These are phyloP conservation scores for Macaca fascicularis DNA, from an alignment of 2,113 vertebrate species.

Conservation along the genomic window DNA sequence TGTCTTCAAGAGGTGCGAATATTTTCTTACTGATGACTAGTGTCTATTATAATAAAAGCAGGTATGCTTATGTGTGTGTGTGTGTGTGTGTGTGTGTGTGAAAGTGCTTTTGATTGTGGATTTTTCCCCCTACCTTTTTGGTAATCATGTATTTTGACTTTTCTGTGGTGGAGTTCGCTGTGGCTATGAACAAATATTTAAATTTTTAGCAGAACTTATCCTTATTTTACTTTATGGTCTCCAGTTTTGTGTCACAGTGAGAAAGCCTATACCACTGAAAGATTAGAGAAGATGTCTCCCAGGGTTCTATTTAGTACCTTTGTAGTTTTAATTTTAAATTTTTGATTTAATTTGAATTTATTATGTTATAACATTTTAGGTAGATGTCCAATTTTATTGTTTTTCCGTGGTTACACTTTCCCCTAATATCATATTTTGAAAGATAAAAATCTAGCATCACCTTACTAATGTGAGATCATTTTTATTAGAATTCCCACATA, in stretches of 20 bases:
- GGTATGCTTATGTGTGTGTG: not conserved
- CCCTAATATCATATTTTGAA: not conserved
- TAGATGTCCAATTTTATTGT: not conserved
- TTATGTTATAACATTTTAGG: not conserved
- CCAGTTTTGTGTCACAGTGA: not conserved
- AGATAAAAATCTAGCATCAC: not conserved
- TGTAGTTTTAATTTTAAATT: not conserved
- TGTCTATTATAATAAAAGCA: not conserved
- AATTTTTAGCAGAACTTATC: not conserved
- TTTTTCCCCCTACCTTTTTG: not conserved
- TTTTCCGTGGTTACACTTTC: not conserved
- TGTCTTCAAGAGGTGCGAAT: not conserved
- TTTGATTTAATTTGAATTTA: not conserved
- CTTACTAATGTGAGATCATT: not conserved
- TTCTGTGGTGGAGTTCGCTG: not conserved
- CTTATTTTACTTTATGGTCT: not conserved
- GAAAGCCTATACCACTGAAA: not conserved
- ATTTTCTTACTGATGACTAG: not conserved
- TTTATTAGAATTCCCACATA: not conserved
- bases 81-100: not conserved
- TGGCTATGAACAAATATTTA: not conserved
- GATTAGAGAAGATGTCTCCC: not conserved
- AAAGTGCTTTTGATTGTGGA: not conserved
- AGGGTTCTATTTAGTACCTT: not conserved
- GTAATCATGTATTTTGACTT: not conserved